Base-by-base conservation (phyloP, 2,888 invertebrate genomes). In the Patella caerulea region DNA sequence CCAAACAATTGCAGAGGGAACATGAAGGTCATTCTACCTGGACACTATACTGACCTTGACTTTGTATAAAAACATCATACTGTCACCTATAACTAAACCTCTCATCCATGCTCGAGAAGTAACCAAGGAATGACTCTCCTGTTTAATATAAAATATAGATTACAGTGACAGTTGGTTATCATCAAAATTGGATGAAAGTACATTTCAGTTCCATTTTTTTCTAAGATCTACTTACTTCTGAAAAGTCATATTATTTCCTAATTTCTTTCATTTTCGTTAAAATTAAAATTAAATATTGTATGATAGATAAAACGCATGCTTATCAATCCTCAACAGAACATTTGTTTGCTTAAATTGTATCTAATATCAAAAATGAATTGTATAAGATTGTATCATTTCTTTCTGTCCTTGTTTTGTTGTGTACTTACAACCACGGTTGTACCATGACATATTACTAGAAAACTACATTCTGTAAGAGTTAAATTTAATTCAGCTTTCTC, bases 51-150 rank as follows among this genome's bases (percentile, higher is more conserved):
- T 73, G 78, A 88, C 88, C 84, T 86, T 75, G 52, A 87, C 70
- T 79, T 86, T 87, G 72, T 83, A 85, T 34, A 88, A 79, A 69
- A 88, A 76, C 74, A 88, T 80, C 52, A 88, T 76, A 75, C 86
- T 89, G 80, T 89, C 89, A 0, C 84, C 86, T 73, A 85, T 87
- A 74, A 83, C 81, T 34, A 88, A 76, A 9, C 86, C 88, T 72
- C 88, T 82, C 76, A 88, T 81, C 75, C 80, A 83, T 4, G 76
- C 72, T 17, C 77, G 69, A 1, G 83, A 81, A 9, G 80, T 80
- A 17, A 73, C 15, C 17, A 89, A 74, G 59, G 78, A 78, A 75
- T 87, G 78, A 72, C 85, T 87, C 75, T 88, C 88, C 89, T 89
- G 78, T 14, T 45, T 45, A 45, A 45, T 45, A 45, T 45, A 45